Conservation (phyloP, 2,797 vertebrate species). For the Paratrypauchen microcephalus region DNA sequence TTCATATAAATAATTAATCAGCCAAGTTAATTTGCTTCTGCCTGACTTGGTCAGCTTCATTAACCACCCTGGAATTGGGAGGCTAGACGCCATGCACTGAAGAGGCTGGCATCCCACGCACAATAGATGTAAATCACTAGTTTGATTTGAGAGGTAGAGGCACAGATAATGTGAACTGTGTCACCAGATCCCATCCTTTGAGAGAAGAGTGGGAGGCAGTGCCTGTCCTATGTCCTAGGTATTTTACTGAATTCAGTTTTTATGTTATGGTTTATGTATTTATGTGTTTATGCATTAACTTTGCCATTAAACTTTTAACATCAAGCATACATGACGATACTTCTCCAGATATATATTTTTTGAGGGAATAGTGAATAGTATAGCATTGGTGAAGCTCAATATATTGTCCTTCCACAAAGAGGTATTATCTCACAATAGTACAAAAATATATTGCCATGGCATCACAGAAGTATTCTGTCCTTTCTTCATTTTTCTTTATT, state of each 20-base stretch:
- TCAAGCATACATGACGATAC: background rate
- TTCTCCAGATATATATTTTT: background rate
- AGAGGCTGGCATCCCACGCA: constrained; percentile 51
- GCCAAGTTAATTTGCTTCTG: constrained; percentile 95
- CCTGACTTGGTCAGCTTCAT: constrained; percentile 95
- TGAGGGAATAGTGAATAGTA: background rate
- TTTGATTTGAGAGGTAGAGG: constrained; percentile 56
- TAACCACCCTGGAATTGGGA: constrained; percentile 86
- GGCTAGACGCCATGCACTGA: constrained; percentile 71
- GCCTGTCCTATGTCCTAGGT: constrained; percentile 38
- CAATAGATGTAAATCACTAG: constrained; percentile 70
- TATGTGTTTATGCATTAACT: background rate
- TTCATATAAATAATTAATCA: constrained; percentile 98
- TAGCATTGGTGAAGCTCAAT: background rate
- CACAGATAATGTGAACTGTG: constrained; percentile 43
- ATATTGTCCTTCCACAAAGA: background rate
- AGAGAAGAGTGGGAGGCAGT: constrained; percentile 18
- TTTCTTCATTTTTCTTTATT: background rate
- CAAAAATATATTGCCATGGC: background rate
- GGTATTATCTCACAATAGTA: background rate
- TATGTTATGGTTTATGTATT: background rate
- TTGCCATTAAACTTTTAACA: background rate
- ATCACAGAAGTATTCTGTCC: background rate
- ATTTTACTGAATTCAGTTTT: background rate
- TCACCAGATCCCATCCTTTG: constrained; percentile 42